A percentile compares a stretch with the other conserved stretches of the same genome.
Evolutionary conservation across 2,113 vertebrate species (phyloP).

Genomic region (Pteropus alecto): DNA sequence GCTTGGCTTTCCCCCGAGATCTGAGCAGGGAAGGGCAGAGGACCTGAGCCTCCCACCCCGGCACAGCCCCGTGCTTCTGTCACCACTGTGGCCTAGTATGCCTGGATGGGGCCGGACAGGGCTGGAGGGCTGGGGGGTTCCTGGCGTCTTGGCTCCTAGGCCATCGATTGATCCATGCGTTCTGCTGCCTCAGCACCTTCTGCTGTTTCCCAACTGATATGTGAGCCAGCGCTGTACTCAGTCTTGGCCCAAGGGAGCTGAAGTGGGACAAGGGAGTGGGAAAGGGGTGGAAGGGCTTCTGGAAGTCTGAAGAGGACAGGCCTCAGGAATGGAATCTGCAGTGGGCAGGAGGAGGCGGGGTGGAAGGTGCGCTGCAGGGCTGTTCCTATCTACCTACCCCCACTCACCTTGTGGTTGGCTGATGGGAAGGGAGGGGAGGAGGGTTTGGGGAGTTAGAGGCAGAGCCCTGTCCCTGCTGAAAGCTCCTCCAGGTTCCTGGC

Average conservation of each 20-base stretch:
- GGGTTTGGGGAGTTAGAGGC: not conserved
- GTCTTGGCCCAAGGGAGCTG: constrained; percentile 56
- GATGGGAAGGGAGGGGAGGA: not conserved
- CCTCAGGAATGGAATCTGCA: not conserved
- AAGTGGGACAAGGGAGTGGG: constrained; percentile 45
- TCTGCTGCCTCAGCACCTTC: constrained; percentile 73
- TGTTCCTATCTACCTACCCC: not conserved
- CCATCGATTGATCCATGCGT: constrained; percentile 57
- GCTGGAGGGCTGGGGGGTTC: not conserved
- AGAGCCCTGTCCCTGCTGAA: not conserved
- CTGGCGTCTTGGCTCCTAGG: constrained; percentile 54
- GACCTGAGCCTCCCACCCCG: not conserved
- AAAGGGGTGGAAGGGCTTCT: not conserved
- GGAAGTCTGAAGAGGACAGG: not conserved
- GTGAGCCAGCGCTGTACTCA: constrained; percentile 70
- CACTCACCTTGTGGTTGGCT: not conserved
- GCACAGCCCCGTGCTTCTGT: not conserved
- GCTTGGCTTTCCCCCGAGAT: not conserved
- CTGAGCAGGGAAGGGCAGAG: not conserved
- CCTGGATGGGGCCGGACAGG: not conserved
- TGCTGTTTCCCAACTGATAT: constrained; percentile 55
- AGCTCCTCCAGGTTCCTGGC: constrained; percentile 26
- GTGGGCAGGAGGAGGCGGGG: not conserved
- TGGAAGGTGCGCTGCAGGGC: not conserved
- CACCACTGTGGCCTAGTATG: not conserved